phyloP scores from a whole-genome alignment of 2,888 invertebrate species.

The Griposia aprilina region DNA sequence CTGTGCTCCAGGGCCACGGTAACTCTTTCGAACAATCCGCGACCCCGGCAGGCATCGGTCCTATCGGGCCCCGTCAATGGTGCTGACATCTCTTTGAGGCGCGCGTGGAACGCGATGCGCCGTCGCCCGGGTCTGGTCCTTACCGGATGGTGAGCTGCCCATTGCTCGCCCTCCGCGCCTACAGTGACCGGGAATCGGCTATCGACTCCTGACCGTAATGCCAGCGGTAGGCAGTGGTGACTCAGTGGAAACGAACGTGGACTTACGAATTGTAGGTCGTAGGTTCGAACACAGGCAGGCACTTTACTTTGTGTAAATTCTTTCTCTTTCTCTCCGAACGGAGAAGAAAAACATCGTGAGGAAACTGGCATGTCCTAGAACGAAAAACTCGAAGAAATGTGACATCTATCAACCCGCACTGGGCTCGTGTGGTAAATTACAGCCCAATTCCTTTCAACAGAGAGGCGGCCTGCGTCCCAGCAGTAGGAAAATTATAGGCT shows the following conservation, averaged over 20 bases:
- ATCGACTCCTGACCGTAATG: too few relatives aligned
- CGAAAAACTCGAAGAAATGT: neutral
- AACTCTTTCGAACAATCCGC: too few relatives aligned
- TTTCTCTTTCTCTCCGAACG: neutral
- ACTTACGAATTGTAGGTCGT: neutral
- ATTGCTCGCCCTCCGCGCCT: too few relatives aligned
- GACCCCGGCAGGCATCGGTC: too few relatives aligned
- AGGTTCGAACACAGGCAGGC: neutral
- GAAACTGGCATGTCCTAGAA: neutral
- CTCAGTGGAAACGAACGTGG: neutral
- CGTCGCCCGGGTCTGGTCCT: too few relatives aligned
- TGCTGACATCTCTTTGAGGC: too few relatives aligned
- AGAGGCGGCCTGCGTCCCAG: too few relatives aligned
- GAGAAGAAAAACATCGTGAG: neutral
- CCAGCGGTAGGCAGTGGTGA: neutral
- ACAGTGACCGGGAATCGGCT: too few relatives aligned
- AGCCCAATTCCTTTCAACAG: neutral
- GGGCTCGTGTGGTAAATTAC: neutral
- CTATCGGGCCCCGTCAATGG: too few relatives aligned
- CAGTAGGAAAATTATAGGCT: neutral
- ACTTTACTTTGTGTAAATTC: neutral
- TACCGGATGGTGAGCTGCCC: too few relatives aligned
- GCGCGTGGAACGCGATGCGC: too few relatives aligned
- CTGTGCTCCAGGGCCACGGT: too few relatives aligned
- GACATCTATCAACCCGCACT: neutral